Base-by-base conservation (phyloP, 2,797 vertebrate species). In the Rhadinocentrus ornatus region DNA sequence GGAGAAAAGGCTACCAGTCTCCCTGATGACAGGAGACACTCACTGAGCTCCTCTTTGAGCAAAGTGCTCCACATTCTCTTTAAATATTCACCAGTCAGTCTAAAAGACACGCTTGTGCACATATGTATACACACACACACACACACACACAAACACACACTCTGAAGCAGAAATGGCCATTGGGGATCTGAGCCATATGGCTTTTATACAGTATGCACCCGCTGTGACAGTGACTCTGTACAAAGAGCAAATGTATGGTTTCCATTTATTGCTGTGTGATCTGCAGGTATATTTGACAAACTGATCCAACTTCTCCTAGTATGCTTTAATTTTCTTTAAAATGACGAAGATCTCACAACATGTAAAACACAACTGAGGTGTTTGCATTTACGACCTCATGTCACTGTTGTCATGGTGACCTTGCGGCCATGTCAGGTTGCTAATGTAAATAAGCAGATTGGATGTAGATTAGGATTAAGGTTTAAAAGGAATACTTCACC, bases 1-100 rank as follows among this genome's bases (percentile, higher is more conserved):
- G 59, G 54, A 29, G 26, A 57, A 32, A 20, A 54, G 16, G 67
- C 61, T 13, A 71, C 81, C 74, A 72, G 62, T 66, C 75, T 80
- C 57, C 69, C 59, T 77, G 58, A 78, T 81, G 87, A 89, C 80
- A 82, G 85, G 83, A 90, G 71, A 73, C 84, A 78, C 89, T 84
- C 77, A 80, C 82, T 83, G 61, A 64, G 75, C 82, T 83, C 66
- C 73, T 88, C 87, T 85, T 83, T 77, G 57, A 74, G 80, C 86
- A 77, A 86, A 90, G 89, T 84, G 89, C 85, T 85, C 72, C 56
- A 67, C 77, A 75, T 65, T 58, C 80, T 88, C 81, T 86, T 93
- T 83, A 91, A 88, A 90, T 91, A 90, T 91, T 91, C 87, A 91
- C 84, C 67, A 87, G 78, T 68, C 70, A 32, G 58, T 60, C 53